Conservation (phyloP, 2,797 vertebrate genomes). For the Gymnopithys bicolor region DNA sequence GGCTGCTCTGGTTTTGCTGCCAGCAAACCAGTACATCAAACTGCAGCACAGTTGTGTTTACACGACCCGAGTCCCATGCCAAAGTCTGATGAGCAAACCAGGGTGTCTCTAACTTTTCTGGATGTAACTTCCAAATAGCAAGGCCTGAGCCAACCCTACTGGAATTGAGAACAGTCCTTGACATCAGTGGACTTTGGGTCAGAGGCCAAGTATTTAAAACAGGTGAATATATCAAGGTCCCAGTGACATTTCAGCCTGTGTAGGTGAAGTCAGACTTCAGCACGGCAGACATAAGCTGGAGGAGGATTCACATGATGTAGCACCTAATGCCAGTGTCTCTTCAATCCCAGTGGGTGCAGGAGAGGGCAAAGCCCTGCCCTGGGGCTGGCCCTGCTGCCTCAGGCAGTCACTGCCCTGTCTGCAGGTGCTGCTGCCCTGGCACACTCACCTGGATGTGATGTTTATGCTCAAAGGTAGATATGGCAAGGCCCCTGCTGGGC, state of each 20-base stretch:
- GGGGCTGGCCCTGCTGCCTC: accelerated
- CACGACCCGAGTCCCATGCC: neutral
- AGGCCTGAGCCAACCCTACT: neutral
- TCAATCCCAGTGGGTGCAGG: neutral
- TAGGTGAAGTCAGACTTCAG: neutral
- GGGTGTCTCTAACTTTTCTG: neutral
- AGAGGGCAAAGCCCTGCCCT: neutral
- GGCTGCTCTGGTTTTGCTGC: neutral
- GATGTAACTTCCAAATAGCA: neutral
- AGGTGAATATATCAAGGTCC: neutral
- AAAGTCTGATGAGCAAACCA: neutral
- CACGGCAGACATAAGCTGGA: neutral
- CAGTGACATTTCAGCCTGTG: neutral
- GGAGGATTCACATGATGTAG: neutral
- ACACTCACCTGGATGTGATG: neutral
- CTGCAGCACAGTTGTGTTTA: neutral
- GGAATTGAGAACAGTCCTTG: neutral
- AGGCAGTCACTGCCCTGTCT: neutral
- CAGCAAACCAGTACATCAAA: neutral
- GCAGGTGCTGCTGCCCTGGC: neutral
- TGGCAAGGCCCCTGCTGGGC: accelerated
- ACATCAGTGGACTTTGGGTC: neutral
- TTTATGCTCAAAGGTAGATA: neutral
- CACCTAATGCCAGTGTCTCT: neutral
- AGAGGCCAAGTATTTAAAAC: neutral